phyloP scores from a whole-genome alignment of 1,140 invertebrate species.

The Whitmania pigra region DNA sequence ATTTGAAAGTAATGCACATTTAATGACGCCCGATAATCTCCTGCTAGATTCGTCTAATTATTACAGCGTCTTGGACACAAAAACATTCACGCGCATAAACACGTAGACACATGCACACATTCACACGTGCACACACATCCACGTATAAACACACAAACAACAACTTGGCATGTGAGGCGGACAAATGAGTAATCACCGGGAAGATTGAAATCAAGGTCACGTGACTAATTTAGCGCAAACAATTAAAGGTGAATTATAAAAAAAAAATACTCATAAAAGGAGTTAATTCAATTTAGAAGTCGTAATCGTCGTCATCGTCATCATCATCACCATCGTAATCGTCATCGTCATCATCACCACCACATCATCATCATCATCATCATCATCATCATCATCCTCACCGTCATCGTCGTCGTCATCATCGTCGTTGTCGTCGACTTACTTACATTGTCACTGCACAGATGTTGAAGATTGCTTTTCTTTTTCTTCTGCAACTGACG shows the following conservation, averaged over 20 bases:
- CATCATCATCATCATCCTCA: slow-evolving; percentile 4
- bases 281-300: neutral
- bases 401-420: slow-evolving; percentile 1
- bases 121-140: neutral
- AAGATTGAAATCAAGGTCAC: neutral
- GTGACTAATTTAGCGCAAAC: neutral
- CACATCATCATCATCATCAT: slow-evolving; percentile 10
- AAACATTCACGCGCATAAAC: neutral
- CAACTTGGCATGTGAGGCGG: neutral
- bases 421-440: neutral
- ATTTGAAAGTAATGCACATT: too few relatives aligned
- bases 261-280: neutral
- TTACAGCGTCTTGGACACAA: neutral
- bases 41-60: too few relatives aligned
- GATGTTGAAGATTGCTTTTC: too few relatives aligned
- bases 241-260: neutral
- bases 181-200: neutral
- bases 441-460: too few relatives aligned
- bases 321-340: neutral
- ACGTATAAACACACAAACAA: neutral
- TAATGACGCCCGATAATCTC: too few relatives aligned
- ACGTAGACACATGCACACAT: neutral
- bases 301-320: neutral
- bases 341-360: neutral
- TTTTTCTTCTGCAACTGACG: too few relatives aligned